Percentiles rank a stretch among this genome's conserved stretches.
These are phyloP conservation scores for Mythimna vitellina DNA, from an alignment of 2,888 invertebrate species.

Conservation along the genomic window DNA sequence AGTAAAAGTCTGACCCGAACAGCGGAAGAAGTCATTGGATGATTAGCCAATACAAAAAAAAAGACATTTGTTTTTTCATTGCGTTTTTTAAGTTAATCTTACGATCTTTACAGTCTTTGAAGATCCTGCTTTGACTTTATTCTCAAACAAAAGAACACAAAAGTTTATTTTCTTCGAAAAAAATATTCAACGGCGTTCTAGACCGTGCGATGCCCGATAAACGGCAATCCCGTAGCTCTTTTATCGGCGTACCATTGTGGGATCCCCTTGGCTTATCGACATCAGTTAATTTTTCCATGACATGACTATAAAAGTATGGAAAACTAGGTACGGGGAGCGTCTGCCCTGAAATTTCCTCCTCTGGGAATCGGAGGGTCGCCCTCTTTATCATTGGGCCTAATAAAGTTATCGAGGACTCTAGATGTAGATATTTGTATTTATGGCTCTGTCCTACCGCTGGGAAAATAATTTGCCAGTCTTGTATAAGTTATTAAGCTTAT, in stretches of 20 bases:
- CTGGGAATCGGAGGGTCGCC: conserved; percentile 41
- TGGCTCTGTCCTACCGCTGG: background rate
- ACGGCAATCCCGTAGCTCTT: conserved; percentile 24
- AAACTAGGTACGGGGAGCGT: conserved; percentile 4
- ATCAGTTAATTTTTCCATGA: conserved; percentile 45
- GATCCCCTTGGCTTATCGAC: conserved; percentile 30
- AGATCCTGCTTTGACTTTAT: conserved; percentile 11
- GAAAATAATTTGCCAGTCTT: background rate
- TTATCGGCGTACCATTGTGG: conserved; percentile 31
- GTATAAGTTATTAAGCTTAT: conserved; percentile 14
- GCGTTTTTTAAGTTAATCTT: conserved; percentile 30
- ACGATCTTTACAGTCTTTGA: conserved; percentile 7
- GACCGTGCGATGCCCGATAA: conserved; percentile 7
- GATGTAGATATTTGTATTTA: conserved; percentile 1
- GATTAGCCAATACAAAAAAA: no score
- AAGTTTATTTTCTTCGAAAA: conserved; percentile 19
- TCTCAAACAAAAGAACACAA: conserved; percentile 26
- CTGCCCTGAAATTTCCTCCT: conserved; percentile 19
- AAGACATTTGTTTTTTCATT: conserved; percentile 12
- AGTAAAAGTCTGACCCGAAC: no score
- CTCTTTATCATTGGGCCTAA: conserved; percentile 28
- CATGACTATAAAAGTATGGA: conserved; percentile 38
- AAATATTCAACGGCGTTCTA: conserved; percentile 10
- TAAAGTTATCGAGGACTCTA: conserved; percentile 20
- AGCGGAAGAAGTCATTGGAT: no score